Evolutionary conservation across 2,113 vertebrate genomes (phyloP), one percentile per base, ranked within the genome.

Genomic region (Phaethon lepturus): DNA sequence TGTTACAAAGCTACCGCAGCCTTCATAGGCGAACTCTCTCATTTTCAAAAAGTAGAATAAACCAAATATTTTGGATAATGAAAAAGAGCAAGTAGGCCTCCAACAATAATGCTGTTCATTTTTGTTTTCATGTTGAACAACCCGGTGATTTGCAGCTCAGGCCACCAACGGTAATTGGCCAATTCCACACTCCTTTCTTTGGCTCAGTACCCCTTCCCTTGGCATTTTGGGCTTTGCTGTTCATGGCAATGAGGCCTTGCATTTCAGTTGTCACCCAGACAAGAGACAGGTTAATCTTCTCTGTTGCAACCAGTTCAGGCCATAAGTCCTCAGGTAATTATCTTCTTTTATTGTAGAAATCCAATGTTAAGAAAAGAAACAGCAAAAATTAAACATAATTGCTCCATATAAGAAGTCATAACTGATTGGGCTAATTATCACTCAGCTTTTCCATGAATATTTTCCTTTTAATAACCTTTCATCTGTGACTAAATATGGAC

Each of bases 291-390:
- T 99, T 90, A 99, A 99, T 97, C 98, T 99, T 73, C 99, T 98
- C 97, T 99, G 99, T 97, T 99, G 99, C 97, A 99, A 99, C 97
- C 98, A 99, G 96, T 99, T 99, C 98, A 98, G 99, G 93, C 98
- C 99, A 98, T 99, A 96, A 99, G 98, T 59, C 99, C 98, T 62
- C 99, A 99, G 98, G 98, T 99, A 98, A 96, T 66, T 68, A 5
- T 72, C 33, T 79, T 12, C 22, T 83, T 6, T 63, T 20, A 33
- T 29, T 53, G 40, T 42, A 68, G 73, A 88, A 88, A 75, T 86
- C 13, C 13, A 68, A 2, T 42, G 49, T 73, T 71, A 91, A 76
- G 11, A 87, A 93, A 93, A 42, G 20, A 56, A 92, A 66, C n/a
- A 16, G 26, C 42, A 89, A 82, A 91, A 81, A 26, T 26, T 25